Base-by-base conservation (phyloP, 2,113 vertebrate species). In the Hoplias malabaricus region DNA sequence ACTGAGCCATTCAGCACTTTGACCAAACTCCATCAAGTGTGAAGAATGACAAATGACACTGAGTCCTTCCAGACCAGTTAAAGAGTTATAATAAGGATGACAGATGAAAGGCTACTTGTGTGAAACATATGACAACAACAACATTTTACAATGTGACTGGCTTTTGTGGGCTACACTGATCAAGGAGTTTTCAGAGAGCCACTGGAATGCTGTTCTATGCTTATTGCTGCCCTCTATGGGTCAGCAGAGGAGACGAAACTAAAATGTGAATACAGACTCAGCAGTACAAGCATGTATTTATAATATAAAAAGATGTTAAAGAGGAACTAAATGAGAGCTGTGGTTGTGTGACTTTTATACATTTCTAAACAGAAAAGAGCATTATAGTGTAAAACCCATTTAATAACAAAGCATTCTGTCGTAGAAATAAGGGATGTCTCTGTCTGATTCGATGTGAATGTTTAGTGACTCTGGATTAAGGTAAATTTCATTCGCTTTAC, bases 161-260 rank as follows among this genome's bases (percentile, higher is more conserved):
- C 10, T 65, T 19, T 34, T 34, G 57, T 7, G 34, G 40, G 40
- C 40, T 48, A 34, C 10, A 43, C 5, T 11, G 33, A 73, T 5
- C 56, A 21, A 62, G 19, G 62, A 23, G 1, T 19, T 33, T 33
- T 27, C 29, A 54, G 1, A 21, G 40, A 54, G 31, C 21, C 2
- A 9, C 42, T 21, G 57, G 12, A 61, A 61, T 31, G 6, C 59
- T 63, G 31, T 43, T 69, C 9, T 33, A 10, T 66, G 33, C 9
- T 63, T 7, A 2, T 38, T 38, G 21, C 29, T 36, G 38, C 38
- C 66, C 65, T 77, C 75, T 77, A 33, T 14, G 57, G 65, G 65
- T 61, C 27, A 36, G 5, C 23, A 6, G 25, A 68, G 43, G 56
- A 33, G 33, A 29, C 16, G 29, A n/a, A 42, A 59, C 23, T 10